Evolutionary conservation across 2,797 vertebrate species (phyloP).

Genomic region (Buphagus erythrorhynchus): DNA sequence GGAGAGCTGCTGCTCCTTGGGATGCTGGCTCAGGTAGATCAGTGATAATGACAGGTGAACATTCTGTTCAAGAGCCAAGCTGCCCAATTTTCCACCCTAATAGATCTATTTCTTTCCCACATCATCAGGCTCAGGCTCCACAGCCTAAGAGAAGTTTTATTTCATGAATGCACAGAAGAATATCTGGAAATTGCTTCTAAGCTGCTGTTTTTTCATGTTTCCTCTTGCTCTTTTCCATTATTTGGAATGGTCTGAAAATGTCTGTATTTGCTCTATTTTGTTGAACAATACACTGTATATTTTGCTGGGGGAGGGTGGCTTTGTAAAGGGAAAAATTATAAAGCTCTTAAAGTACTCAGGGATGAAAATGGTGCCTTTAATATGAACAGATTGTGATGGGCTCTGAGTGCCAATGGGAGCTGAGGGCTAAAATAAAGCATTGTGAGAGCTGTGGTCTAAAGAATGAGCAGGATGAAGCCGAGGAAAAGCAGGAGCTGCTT

Average conservation of each 20-base stretch:
- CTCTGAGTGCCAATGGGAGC: not conserved
- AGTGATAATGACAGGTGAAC: not conserved
- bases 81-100: not conserved
- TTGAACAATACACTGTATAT: not conserved
- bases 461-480: not conserved
- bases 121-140: not conserved
- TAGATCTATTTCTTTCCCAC: not conserved
- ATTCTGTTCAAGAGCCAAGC: not conserved
- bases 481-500: not conserved
- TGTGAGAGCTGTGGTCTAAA: not conserved
- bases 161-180: not conserved
- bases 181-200: not conserved
- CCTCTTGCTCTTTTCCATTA: not conserved
- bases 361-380: not conserved
- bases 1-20: not conserved
- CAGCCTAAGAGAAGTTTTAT: not conserved
- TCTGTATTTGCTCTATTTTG: not conserved
- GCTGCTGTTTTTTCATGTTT: not conserved
- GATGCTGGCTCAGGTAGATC: not conserved
- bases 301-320: not conserved
- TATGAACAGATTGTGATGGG: not conserved
- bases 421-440: not conserved
- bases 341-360: not conserved
- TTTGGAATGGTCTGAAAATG: not conserved
- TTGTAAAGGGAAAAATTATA: not conserved